These are phyloP conservation scores for Drosophila elegans DNA, from an alignment of 1,140 invertebrate genomes.

Conservation along the genomic window DNA sequence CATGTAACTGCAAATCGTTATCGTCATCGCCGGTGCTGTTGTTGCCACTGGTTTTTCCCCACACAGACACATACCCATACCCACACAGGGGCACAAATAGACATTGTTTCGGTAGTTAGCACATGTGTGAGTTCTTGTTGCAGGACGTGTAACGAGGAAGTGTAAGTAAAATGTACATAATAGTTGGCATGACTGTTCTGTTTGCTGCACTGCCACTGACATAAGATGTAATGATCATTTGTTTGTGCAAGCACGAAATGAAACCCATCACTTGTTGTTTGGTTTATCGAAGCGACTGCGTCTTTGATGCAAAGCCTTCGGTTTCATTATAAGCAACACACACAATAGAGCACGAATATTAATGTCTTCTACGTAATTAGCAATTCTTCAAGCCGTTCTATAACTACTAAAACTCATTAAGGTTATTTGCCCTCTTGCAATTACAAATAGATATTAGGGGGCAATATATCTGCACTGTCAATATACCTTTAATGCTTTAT, in stretches of 20 bases:
- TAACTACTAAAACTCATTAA: background rate
- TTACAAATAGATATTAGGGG: too few species aligned
- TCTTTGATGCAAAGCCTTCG: background rate
- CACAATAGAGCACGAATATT: background rate
- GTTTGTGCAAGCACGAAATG: constrained; percentile 28
- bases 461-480: too few species aligned
- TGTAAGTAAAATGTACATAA: constrained; percentile 49
- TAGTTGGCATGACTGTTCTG: constrained; percentile 34
- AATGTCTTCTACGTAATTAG: background rate
- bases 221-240: constrained; percentile 40
- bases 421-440: too few species aligned
- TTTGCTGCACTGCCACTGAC: constrained; percentile 21
- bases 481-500: too few species aligned
- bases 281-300: constrained; percentile 1
- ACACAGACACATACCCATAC: background rate
- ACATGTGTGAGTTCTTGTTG: constrained; percentile 15
- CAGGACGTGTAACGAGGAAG: constrained; percentile 41
- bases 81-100: background rate
- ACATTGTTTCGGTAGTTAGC: constrained; percentile 53
- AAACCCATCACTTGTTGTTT: constrained; percentile 21
- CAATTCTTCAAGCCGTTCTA: background rate
- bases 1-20: constrained; percentile 68
- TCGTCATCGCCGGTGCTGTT: constrained; percentile 30
- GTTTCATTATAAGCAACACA: background rate
- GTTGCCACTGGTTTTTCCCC: constrained; percentile 13